phyloP scores from a whole-genome alignment of 2,113 vertebrate species.

The Apteryx mantelli region DNA sequence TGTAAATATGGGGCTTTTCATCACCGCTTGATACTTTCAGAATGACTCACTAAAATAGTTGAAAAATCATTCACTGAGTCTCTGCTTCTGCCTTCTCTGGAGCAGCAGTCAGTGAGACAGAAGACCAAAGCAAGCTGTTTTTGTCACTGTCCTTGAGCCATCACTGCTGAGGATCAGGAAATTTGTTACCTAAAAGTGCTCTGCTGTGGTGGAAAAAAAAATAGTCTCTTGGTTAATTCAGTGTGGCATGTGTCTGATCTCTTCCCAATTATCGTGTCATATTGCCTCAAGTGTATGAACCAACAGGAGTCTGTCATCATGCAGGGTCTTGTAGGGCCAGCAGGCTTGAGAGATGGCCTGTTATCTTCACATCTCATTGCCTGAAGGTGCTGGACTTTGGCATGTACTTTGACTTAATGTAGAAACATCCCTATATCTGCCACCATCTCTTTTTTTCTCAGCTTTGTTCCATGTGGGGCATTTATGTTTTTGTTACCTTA shows the following conservation, averaged over 20 bases:
- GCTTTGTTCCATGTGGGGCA: background rate
- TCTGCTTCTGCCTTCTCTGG: background rate
- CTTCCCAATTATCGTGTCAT: constrained; percentile 24
- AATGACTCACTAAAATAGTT: background rate
- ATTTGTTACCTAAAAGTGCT: background rate
- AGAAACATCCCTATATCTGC: background rate
- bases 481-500: background rate
- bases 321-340: background rate
- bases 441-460: background rate
- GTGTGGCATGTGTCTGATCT: constrained; percentile 1
- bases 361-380: background rate
- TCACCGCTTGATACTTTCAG: background rate
- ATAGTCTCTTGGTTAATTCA: background rate
- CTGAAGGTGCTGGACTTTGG: background rate
- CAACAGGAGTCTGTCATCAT: background rate
- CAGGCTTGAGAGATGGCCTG: background rate
- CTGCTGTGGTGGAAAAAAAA: background rate
- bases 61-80: background rate
- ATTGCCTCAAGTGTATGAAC: background rate
- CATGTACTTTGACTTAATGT: background rate
- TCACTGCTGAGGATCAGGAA: background rate
- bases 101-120: background rate
- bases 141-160: background rate
- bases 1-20: background rate
- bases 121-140: background rate